Evolutionary conservation across 1,140 invertebrate genomes (phyloP).

Genomic region (Drosophila seguyi): DNA sequence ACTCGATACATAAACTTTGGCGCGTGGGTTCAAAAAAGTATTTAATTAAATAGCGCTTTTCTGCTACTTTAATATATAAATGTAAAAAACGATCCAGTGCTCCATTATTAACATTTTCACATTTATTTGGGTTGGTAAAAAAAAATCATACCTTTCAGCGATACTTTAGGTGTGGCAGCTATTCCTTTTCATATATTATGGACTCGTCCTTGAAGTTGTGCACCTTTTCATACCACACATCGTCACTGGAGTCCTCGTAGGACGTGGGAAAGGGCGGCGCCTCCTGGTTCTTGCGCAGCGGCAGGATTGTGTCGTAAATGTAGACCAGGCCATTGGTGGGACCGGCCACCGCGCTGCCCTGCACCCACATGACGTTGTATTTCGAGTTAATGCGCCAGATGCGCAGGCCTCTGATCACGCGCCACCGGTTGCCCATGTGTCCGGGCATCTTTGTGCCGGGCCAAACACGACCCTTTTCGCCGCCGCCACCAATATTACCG

Average conservation of each 20-base stretch:
- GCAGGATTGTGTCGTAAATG: conserved; percentile 92
- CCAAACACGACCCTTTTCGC: conserved; percentile 94
- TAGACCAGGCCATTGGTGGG: conserved; percentile 92
- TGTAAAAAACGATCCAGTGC: neutral
- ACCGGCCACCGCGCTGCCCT: conserved; percentile 93
- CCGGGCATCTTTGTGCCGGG: conserved; percentile 98
- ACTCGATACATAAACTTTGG: too few relatives aligned
- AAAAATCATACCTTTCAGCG: conserved; percentile 8
- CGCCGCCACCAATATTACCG: conserved; percentile 95
- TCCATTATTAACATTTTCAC: neutral
- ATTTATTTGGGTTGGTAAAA: conserved; percentile 23
- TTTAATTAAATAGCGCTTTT: neutral
- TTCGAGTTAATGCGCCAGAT: conserved; percentile 97
- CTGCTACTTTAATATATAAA: neutral
- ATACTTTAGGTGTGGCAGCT: conserved; percentile 23
- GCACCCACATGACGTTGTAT: conserved; percentile 96
- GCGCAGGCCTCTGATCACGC: conserved; percentile 90
- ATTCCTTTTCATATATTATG: conserved; percentile 72
- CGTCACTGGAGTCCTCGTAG: conserved; percentile 87
- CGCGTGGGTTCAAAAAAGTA: neutral
- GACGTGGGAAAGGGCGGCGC: conserved; percentile 93
- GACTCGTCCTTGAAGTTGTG: conserved; percentile 81
- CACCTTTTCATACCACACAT: conserved; percentile 77
- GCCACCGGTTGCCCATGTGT: conserved; percentile 96
- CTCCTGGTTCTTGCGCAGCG: conserved; percentile 86